phyloP scores from a whole-genome alignment of 2,888 invertebrate genomes.

The Drosophila histrio region DNA sequence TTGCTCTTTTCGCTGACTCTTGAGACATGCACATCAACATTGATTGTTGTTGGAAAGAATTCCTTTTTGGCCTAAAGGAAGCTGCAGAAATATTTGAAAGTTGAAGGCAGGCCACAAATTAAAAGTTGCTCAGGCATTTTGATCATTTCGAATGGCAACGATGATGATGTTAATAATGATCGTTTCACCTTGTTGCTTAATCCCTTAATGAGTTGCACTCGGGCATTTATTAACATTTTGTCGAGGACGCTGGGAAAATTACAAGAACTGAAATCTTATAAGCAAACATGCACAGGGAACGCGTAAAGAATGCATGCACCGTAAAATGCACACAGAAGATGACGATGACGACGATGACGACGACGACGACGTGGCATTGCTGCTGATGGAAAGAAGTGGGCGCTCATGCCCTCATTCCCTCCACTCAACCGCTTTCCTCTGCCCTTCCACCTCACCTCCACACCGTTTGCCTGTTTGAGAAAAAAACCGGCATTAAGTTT shows the following conservation, averaged over 20 bases:
- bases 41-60: slow-evolving; percentile 32
- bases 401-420: slow-evolving; percentile 3
- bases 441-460: background rate
- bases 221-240: slow-evolving; percentile 72
- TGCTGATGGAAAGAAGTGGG: slow-evolving; percentile 14
- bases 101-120: slow-evolving; percentile 35
- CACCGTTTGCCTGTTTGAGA: slow-evolving; percentile 7
- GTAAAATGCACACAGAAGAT: slow-evolving; percentile 67
- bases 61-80: slow-evolving; percentile 18
- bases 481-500: slow-evolving; percentile 51
- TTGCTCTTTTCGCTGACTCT: slow-evolving; percentile 44
- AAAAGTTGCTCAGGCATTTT: slow-evolving; percentile 37
- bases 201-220: slow-evolving; percentile 74
- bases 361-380: slow-evolving; percentile 2
- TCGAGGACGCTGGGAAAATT: slow-evolving; percentile 41
- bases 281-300: slow-evolving; percentile 45
- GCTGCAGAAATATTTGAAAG: slow-evolving; percentile 31
- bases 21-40: slow-evolving; percentile 46
- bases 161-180: slow-evolving; percentile 27
- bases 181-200: slow-evolving; percentile 59
- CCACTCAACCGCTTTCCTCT: background rate
- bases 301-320: slow-evolving; percentile 70
- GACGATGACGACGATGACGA: slow-evolving; percentile 34
- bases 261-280: slow-evolving; percentile 59
- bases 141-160: slow-evolving; percentile 8